A percentile compares a stretch with the other conserved stretches of the same genome.
Evolutionary conservation across 1,140 invertebrate species (phyloP).

Genomic region (Tetramorium simillimum): DNA sequence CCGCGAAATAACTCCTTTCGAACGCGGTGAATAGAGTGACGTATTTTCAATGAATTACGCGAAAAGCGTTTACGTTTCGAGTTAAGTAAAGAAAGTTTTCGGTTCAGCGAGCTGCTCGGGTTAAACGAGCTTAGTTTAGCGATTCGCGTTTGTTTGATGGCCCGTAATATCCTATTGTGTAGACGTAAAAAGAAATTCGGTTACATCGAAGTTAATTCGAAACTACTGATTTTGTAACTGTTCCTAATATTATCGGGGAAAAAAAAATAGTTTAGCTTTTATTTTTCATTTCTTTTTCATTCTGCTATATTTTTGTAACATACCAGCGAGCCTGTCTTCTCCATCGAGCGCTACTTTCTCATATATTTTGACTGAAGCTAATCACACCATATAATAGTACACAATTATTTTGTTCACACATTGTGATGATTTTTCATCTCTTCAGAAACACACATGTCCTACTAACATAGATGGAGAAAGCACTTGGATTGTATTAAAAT

Average conservation of each 20-base stretch:
- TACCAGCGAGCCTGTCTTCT: background rate
- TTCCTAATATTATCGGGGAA: background rate
- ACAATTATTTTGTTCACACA: background rate
- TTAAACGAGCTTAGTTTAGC: background rate
- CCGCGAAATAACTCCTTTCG: constrained; percentile 5
- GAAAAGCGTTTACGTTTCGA: background rate
- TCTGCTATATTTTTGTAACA: background rate
- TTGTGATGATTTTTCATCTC: background rate
- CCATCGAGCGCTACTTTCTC: background rate
- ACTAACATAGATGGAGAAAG: background rate
- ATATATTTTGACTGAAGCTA: background rate
- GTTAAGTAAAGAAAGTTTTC: background rate
- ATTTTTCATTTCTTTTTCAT: background rate
- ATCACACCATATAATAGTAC: background rate
- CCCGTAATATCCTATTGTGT: background rate
- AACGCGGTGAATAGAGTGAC: background rate
- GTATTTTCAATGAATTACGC: constrained; percentile 1
- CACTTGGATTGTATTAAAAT: background rate
- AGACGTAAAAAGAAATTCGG: background rate
- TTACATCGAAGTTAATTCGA: background rate
- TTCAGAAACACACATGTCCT: background rate
- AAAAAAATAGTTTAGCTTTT: background rate
- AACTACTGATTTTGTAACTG: background rate
- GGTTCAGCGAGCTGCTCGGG: background rate
- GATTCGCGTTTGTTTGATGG: background rate